Evolutionary conservation across 2,888 invertebrate genomes (phyloP).

Genomic region (Microdon myrmicae): DNA sequence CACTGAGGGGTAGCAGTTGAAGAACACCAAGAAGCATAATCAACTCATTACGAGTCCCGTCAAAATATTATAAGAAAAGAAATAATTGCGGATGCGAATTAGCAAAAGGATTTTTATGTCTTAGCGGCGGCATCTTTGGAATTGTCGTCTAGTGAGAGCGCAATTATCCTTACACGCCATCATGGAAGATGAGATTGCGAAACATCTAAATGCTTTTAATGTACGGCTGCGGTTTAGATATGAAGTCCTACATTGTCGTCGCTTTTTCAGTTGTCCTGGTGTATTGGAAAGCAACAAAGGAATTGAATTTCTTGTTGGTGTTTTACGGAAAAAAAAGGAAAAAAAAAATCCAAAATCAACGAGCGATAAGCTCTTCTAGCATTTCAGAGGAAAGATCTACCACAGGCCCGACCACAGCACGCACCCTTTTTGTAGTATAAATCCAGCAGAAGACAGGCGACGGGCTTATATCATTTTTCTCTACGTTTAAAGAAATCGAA

Average conservation of each 20-base stretch:
- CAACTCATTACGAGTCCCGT: conserved; percentile 55
- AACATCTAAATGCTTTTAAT: conserved; percentile 56
- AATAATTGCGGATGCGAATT: conserved; percentile 52
- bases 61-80: conserved; percentile 54
- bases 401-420: conserved; percentile 42
- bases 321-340: too few species aligned
- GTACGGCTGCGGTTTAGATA: conserved; percentile 45
- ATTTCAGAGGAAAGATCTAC: conserved; percentile 15
- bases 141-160: conserved; percentile 19
- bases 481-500: conserved; percentile 49
- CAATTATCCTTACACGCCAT: conserved; percentile 19
- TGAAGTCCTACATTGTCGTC: conserved; percentile 31
- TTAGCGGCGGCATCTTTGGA: conserved; percentile 25
- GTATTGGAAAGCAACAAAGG: conserved; percentile 47
- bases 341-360: conserved; percentile 12
- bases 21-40: conserved; percentile 48
- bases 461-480: conserved; percentile 36
- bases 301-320: conserved; percentile 40
- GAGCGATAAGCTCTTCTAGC: conserved; percentile 31
- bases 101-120: conserved; percentile 50
- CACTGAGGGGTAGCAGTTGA: conserved; percentile 14
- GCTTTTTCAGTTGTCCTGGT: conserved; percentile 14
- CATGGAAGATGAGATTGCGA: conserved; percentile 29
- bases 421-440: conserved; percentile 21
- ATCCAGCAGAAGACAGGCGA: not conserved